Evolutionary conservation across 2,888 invertebrate species (phyloP).

Genomic region (Aromia moschata): DNA sequence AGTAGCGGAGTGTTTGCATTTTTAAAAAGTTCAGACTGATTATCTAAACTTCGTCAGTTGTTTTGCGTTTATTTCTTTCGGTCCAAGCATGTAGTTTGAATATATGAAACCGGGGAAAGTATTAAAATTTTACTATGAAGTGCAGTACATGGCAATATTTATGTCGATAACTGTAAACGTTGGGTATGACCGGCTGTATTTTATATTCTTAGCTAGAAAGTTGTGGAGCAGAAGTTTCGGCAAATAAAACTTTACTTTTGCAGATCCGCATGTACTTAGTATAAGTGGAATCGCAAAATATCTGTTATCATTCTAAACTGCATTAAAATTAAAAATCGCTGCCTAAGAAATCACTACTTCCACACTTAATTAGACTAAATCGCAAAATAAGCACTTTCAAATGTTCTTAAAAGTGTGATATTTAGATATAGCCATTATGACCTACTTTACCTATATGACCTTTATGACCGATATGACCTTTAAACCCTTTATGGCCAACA

Average conservation of each 20-base stretch:
- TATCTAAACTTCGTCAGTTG: neutral
- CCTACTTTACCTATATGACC: too few relatives aligned
- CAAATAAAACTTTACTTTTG: conserved; percentile 5
- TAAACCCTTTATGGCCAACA: too few relatives aligned
- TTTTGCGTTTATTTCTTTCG: neutral
- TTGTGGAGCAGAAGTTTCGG: neutral
- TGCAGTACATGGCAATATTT: neutral
- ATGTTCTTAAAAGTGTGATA: too few relatives aligned
- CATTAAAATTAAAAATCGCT: too few relatives aligned
- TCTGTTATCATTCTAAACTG: too few relatives aligned
- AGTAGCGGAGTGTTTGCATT: conserved; percentile 6
- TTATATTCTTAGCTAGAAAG: conserved; percentile 5
- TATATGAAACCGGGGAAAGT: neutral
- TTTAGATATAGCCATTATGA: too few relatives aligned
- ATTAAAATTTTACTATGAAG: conserved; percentile 4
- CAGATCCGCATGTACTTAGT: too few relatives aligned
- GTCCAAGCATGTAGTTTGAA: neutral
- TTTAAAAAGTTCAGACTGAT: neutral
- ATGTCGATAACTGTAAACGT: conserved; percentile 15
- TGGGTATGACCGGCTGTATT: conserved; percentile 13
- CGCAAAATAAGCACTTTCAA: too few relatives aligned
- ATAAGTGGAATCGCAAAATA: too few relatives aligned
- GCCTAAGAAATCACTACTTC: too few relatives aligned
- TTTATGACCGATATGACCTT: too few relatives aligned
- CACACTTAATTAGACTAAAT: too few relatives aligned